Base-by-base conservation (phyloP, 2,113 vertebrate genomes). In the Heteronetta atricapilla region DNA sequence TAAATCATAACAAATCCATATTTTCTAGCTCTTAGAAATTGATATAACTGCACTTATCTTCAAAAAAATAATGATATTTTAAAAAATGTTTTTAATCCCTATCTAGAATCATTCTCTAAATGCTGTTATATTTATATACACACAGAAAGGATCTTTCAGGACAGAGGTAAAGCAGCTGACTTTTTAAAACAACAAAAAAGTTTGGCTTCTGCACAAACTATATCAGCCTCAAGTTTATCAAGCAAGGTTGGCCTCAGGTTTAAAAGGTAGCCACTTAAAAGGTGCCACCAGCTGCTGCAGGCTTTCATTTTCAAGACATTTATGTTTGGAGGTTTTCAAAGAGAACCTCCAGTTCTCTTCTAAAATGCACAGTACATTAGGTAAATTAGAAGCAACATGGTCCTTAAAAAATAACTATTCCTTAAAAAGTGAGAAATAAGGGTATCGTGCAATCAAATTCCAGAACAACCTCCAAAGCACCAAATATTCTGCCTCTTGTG, bases 21-120 rank as follows among this genome's bases (percentile, higher is more conserved):
- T 84, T 58, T 87, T 18, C 38, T 56, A 72, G 29, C 12, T 89
- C 73, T 72, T 64, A 97, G 91, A 83, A 96, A 88, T 5, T 75
- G 42, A 59, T 68, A 20, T 40, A 69, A 63, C 53, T 44, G 3
- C 50, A 34, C 21, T 23, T 36, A 38, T 63, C 33, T 88, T 85
- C 62, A 68, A 66, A 82, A 82, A 86, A 50, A 10, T 48, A 86
- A 84, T 79, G 6, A 3, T 11, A 87, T 68, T 92, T 25, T 55
- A 93, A 86, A 19, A 0, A 8, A 8, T n/a, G 40, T 56, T 56
- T 86, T 92, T 66, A 11, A 66, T 74, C 4, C 17, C 10, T 88
- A 10, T 82, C 94, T 93, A 82, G 48, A 88, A 60, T 75, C 60
- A 81, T 36, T 28, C 83, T 86, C 73, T 80, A 74, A 93, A 84